Evolutionary conservation across 2,113 vertebrate species (phyloP).

Genomic region (Speoplatyrhinus poulsoni): DNA sequence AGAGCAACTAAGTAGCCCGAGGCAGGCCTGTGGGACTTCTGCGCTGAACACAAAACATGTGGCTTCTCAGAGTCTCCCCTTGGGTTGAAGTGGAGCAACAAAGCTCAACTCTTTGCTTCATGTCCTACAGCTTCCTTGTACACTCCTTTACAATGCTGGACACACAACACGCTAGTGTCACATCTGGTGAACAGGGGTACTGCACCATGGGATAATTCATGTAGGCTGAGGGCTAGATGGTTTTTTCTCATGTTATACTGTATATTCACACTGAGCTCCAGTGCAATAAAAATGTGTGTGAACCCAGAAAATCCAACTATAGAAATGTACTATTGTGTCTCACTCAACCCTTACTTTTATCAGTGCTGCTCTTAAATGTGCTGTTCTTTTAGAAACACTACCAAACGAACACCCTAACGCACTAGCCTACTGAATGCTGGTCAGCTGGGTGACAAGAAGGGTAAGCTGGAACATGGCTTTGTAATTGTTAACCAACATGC

Average conservation of each 20-base stretch:
- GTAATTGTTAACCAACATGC: conserved; percentile 59
- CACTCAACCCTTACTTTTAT: neutral
- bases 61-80: conserved; percentile 18
- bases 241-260: neutral
- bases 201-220: neutral
- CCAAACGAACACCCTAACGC: no score
- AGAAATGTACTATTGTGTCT: no score
- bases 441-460: neutral
- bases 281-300: neutral
- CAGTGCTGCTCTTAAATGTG: neutral
- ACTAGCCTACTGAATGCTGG: no score
- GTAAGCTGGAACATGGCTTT: conserved; percentile 38
- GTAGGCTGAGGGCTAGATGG: no score
- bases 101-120: neutral
- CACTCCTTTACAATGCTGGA: neutral
- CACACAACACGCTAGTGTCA: neutral
- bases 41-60: conserved; percentile 22
- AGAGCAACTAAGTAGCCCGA: conserved; percentile 24
- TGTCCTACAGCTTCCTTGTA: neutral
- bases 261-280: neutral
- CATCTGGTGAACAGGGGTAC: neutral
- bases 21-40: conserved; percentile 29
- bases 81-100: conserved; percentile 21
- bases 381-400: neutral
- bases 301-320: no score